phyloP scores from a whole-genome alignment of 2,113 vertebrate genomes.

The Hemiscyllium ocellatum region DNA sequence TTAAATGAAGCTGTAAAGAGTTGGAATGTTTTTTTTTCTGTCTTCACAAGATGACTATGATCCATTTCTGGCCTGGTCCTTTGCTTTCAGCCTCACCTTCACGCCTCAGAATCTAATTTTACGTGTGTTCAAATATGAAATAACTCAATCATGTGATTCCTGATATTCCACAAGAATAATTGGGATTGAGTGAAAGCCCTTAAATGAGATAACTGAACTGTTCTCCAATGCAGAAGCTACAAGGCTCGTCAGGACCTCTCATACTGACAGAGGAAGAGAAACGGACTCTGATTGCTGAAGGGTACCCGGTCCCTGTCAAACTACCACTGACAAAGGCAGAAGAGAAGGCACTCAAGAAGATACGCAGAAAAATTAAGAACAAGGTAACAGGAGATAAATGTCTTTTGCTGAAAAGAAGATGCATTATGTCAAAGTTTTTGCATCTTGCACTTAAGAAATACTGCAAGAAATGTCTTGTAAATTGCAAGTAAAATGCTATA shows the following conservation, averaged over 20 bases:
- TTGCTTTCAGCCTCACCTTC: background rate
- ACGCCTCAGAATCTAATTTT: background rate
- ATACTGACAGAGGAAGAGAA: constrained; percentile 94
- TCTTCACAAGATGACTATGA: background rate
- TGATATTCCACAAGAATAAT: background rate
- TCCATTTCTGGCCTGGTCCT: background rate
- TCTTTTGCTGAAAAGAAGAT: too few species aligned
- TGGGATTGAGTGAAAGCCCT: background rate
- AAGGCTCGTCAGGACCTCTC: constrained; percentile 82
- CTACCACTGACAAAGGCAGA: constrained; percentile 90
- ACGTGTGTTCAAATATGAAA: background rate
- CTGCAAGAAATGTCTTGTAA: too few species aligned
- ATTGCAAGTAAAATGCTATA: too few species aligned
- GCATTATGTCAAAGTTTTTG: too few species aligned
- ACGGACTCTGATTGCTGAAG: constrained; percentile 87
- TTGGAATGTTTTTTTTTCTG: background rate
- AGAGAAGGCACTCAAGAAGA: constrained; percentile 96
- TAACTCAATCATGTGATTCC: background rate
- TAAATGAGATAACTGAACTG: background rate
- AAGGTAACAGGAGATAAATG: constrained; percentile 60
- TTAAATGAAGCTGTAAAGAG: background rate
- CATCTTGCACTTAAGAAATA: too few species aligned
- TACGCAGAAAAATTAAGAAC: constrained; percentile 96
- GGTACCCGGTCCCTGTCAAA: constrained; percentile 92
- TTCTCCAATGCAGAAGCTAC: constrained; percentile 63